These are phyloP conservation scores for Cheilosia urbana DNA, from an alignment of 2,888 invertebrate species.

Conservation along the genomic window DNA sequence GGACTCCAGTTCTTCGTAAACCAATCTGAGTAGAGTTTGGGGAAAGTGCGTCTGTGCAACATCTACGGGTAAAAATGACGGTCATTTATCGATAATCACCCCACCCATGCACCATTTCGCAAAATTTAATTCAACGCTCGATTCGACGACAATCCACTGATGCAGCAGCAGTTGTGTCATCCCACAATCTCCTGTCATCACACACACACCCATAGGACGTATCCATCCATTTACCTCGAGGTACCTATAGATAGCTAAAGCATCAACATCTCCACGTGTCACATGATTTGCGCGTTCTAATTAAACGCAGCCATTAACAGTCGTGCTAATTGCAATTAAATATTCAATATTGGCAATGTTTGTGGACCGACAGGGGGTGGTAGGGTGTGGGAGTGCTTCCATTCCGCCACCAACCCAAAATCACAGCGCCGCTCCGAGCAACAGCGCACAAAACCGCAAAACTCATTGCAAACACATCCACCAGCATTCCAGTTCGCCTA, in stretches of 20 bases:
- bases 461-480: conserved; percentile 68
- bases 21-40: too few species aligned
- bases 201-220: conserved; percentile 10
- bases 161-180: conserved; percentile 79
- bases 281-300: conserved; percentile 69
- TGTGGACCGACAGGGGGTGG: conserved; percentile 13
- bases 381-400: conserved; percentile 5
- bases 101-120: too few species aligned
- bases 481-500: conserved; percentile 49
- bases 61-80: too few species aligned
- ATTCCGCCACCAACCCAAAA: conserved; percentile 39
- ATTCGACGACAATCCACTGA: neutral
- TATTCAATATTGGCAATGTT: conserved; percentile 82
- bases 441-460: conserved; percentile 66
- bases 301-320: conserved; percentile 76
- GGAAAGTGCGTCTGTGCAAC: too few species aligned
- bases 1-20: too few species aligned
- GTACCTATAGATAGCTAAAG: neutral
- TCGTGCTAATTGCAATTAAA: conserved; percentile 84
- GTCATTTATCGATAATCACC: too few species aligned
- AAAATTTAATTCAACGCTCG: too few species aligned
- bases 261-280: conserved; percentile 32
- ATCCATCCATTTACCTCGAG: neutral
- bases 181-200: conserved; percentile 57
- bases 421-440: conserved; percentile 37